phyloP scores from a whole-genome alignment of 2,888 invertebrate species.

The Hyles lineata region DNA sequence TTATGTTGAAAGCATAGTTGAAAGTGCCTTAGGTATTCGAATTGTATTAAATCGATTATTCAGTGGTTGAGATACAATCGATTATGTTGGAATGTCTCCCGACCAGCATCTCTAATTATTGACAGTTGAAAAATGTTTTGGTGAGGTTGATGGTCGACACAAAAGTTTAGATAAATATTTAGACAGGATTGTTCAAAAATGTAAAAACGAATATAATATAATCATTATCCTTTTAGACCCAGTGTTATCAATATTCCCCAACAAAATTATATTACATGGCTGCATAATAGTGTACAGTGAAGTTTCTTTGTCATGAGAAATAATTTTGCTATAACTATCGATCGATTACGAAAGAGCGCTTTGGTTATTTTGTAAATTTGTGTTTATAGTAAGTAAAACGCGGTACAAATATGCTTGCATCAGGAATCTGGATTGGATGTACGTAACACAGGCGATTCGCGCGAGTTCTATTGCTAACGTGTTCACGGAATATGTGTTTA shows the following conservation, averaged over 20 bases:
- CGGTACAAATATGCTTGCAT: constrained; percentile 44
- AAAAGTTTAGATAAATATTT: constrained; percentile 71
- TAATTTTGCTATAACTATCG: constrained; percentile 78
- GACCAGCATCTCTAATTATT: constrained; percentile 39
- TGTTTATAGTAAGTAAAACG: constrained; percentile 37
- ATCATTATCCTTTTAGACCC: constrained; percentile 44
- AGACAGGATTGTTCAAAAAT: constrained; percentile 50
- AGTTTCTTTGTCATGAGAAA: constrained; percentile 78
- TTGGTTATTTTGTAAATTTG: constrained; percentile 33
- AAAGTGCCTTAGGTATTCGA: background rate
- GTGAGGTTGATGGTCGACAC: constrained; percentile 73
- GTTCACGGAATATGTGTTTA: constrained; percentile 61
- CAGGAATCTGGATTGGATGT: constrained; percentile 29
- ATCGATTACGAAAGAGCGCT: constrained; percentile 78
- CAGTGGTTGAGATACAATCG: background rate
- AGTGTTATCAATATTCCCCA: constrained; percentile 49
- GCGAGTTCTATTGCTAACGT: constrained; percentile 51
- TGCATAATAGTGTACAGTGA: constrained; percentile 47
- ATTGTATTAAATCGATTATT: background rate
- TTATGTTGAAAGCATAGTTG: background rate
- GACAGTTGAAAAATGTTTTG: constrained; percentile 65
- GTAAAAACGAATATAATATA: constrained; percentile 53
- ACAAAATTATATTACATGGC: constrained; percentile 38
- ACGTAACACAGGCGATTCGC: constrained; percentile 37
- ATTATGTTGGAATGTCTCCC: background rate